These are phyloP conservation scores for Danio tinwini DNA, from an alignment of 2,797 vertebrate genomes.

Conservation along the genomic window DNA sequence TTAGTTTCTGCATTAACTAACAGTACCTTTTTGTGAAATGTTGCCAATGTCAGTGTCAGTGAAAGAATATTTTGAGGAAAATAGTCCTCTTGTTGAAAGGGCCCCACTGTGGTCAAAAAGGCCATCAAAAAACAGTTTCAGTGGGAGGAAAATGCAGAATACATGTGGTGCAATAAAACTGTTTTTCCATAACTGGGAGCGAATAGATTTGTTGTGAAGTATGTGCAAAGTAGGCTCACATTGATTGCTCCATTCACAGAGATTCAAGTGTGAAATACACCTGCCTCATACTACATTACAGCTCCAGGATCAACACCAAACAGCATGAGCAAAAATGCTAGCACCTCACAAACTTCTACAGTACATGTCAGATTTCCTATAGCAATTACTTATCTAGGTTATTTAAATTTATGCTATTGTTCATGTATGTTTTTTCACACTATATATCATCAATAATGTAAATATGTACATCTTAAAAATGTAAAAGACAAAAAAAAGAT, in stretches of 20 bases:
- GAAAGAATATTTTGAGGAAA: background rate
- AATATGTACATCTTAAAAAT: background rate
- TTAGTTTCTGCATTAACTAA: background rate
- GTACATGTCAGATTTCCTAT: background rate
- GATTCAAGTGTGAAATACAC: conserved; percentile 16
- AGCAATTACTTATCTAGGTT: no score
- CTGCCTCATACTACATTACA: background rate
- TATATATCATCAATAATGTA: background rate
- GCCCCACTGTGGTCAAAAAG: background rate
- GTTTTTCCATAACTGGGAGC: background rate
- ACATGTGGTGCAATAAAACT: background rate
- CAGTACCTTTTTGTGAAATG: background rate
- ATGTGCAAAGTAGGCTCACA: conserved; percentile 3
- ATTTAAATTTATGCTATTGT: background rate
- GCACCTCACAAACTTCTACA: background rate
- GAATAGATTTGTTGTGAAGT: conserved; percentile 17
- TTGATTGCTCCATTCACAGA: conserved; percentile 19
- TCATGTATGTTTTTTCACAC: background rate
- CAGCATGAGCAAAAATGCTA: background rate
- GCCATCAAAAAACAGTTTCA: background rate
- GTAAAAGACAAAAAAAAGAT: no score
- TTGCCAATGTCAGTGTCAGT: background rate
- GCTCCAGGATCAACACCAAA: background rate
- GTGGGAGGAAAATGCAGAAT: background rate
- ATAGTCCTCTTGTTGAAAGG: background rate